A percentile compares a stretch with the other conserved stretches of the same genome.
These are phyloP conservation scores for Drosophila birchii DNA, from an alignment of 2,888 invertebrate species.

Conservation along the genomic window DNA sequence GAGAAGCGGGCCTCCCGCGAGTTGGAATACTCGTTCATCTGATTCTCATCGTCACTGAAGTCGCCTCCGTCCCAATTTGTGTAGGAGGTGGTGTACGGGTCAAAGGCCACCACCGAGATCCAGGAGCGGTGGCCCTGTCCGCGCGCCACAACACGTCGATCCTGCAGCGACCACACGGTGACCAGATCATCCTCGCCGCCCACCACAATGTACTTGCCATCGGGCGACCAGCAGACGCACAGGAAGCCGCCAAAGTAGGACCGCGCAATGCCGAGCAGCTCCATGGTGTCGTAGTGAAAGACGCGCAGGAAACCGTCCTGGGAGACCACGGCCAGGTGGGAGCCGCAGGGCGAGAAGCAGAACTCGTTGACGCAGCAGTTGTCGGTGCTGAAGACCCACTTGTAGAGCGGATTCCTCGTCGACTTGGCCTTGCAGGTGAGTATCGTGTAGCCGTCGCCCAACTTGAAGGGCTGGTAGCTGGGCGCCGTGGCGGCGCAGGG, in stretches of 20 bases:
- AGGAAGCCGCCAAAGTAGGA: slow-evolving; percentile 99
- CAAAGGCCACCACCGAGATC: slow-evolving; percentile 98
- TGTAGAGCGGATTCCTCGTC: slow-evolving; percentile 96
- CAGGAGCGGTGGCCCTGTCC: slow-evolving; percentile 99
- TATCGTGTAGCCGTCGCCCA: slow-evolving; percentile 96
- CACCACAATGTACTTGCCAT: slow-evolving; percentile 96
- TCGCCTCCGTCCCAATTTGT: slow-evolving; percentile 87
- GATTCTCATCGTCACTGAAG: slow-evolving; percentile 87
- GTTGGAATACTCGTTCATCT: slow-evolving; percentile 81
- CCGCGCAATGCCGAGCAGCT: slow-evolving; percentile 95
- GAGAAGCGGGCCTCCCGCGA: slow-evolving; percentile 73
- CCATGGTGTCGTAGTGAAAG: slow-evolving; percentile 99
- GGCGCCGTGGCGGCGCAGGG: slow-evolving; percentile 95
- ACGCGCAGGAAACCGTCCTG: slow-evolving; percentile 98
- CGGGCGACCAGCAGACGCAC: slow-evolving; percentile 99
- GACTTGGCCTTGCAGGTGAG: slow-evolving; percentile 98
- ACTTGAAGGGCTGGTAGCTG: slow-evolving; percentile 97
- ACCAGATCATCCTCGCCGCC: slow-evolving; percentile 99
- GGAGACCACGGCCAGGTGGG: slow-evolving; percentile 96
- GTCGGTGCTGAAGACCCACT: slow-evolving; percentile 93
- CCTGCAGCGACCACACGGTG: slow-evolving; percentile 97
- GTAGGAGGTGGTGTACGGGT: slow-evolving; percentile 92
- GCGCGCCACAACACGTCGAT: slow-evolving; percentile 97
- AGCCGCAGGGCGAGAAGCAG: slow-evolving; percentile 97
- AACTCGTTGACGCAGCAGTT: slow-evolving; percentile 97